Evolutionary conservation across 2,113 vertebrate genomes (phyloP).

Genomic region (Odontophorus gujanensis): DNA sequence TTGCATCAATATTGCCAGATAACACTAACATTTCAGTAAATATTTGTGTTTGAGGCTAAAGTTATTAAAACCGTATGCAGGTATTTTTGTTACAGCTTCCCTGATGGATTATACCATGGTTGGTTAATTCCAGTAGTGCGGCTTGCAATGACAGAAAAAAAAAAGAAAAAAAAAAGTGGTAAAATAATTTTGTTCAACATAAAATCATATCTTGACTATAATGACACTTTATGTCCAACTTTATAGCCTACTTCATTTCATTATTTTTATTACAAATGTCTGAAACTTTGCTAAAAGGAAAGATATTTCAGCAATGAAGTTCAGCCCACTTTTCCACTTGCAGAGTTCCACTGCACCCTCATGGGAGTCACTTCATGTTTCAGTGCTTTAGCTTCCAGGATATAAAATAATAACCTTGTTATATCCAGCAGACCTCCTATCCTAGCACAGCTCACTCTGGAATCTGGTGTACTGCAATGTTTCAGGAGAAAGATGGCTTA

Average conservation of each 20-base stretch:
- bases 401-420: background rate
- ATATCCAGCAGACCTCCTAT: background rate
- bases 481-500: background rate
- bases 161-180: background rate
- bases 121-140: background rate
- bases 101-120: background rate
- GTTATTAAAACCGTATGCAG: background rate
- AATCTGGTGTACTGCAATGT: background rate
- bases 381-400: background rate
- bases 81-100: background rate
- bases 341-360: background rate
- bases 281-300: background rate
- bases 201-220: background rate
- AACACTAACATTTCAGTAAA: slow-evolving; percentile 3
- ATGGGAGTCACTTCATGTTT: background rate
- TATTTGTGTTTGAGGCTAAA: background rate
- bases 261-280: background rate
- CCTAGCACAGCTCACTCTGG: background rate
- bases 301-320: background rate
- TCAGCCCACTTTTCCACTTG: background rate
- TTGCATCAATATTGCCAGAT: slow-evolving; percentile 1
- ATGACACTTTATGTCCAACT: background rate
- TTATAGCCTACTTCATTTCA: background rate
- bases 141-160: background rate
- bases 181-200: background rate